Percentiles rank a stretch among this genome's conserved stretches.
phyloP scores from a whole-genome alignment of 2,888 invertebrate species.

The Aphodius sticticus region DNA sequence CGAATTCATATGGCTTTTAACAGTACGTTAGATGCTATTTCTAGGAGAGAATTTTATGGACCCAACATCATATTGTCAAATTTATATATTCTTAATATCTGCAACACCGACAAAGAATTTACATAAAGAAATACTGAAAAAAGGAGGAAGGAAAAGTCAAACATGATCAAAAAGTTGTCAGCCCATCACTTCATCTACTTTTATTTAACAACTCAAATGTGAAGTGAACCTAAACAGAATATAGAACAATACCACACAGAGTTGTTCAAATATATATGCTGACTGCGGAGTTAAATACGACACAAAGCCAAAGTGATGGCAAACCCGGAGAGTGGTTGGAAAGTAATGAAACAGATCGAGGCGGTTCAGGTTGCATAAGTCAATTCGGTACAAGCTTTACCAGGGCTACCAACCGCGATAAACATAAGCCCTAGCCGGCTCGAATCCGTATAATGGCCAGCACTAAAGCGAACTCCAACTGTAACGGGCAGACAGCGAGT shows the following conservation, averaged over 20 bases:
- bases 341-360: slow-evolving; percentile 40
- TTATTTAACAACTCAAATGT: too few relatives aligned
- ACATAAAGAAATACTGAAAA: too few relatives aligned
- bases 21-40: too few relatives aligned
- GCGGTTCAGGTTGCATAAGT: slow-evolving; percentile 39
- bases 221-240: too few relatives aligned
- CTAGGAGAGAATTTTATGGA: too few relatives aligned
- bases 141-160: too few relatives aligned
- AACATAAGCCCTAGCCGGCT: slow-evolving; percentile 38
- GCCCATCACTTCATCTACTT: too few relatives aligned
- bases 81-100: too few relatives aligned
- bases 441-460: slow-evolving; percentile 44
- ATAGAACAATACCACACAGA: background rate
- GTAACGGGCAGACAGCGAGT: slow-evolving; percentile 54
- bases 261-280: background rate
- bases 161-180: too few relatives aligned
- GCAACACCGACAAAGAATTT: too few relatives aligned
- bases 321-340: slow-evolving; percentile 13
- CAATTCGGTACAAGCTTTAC: slow-evolving; percentile 41
- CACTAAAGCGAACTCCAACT: slow-evolving; percentile 47
- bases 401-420: slow-evolving; percentile 42
- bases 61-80: too few relatives aligned
- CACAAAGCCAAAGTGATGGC: background rate
- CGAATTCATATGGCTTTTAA: too few relatives aligned
- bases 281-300: background rate